Evolutionary conservation across 1,140 invertebrate species (phyloP), one percentile per base, ranked within the genome.

Genomic region (Cheumatopsyche charites): DNA sequence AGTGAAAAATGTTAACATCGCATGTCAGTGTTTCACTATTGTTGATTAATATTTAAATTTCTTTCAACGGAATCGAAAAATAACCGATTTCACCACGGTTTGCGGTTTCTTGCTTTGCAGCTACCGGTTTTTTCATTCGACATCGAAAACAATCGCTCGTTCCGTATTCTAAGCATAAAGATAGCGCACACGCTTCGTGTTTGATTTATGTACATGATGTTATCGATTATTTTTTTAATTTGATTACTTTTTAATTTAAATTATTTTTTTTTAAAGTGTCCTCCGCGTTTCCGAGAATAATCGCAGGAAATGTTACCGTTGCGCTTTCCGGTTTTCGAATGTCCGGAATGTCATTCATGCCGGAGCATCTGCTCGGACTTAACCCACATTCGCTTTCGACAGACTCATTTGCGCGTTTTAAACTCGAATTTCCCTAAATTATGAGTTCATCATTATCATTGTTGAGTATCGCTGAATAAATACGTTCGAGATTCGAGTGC

Each of bases 21-120:
- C 62, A 42, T 9, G 19, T 13, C 19, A 19, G 62, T 65, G 62
- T 42, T 42, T 29, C 62, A 65, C n/a, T n/a, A n/a, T 65, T 65
- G 62, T 65, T 65, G 62, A 65, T 65, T 65, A n/a, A 65, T 65
- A 65, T 65, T 65, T 65, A 65, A 65, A 65, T 65, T 65, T 65
- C 62, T 65, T 36, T 65, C 25, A 65, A 13, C 12, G 25, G 62
- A 26, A 26, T 25, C 11, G 1, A 21, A 36, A 36, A 43, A 36
- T 36, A 26, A 42, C 11, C 15, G 58, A 62, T 62, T 62, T 62
- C 58, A 62, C 23, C 47, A 52, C 15, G 19, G n/a, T 15, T 52
- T 52, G 47, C 15, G 47, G 47, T 52, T 52, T 7, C 29, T 36
- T 36, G 3, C 29, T 17, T 7, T 15, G 9, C 19, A 7, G 47